Evolutionary conservation across 2,888 invertebrate genomes (phyloP).

Genomic region (Argyresthia goedartella): DNA sequence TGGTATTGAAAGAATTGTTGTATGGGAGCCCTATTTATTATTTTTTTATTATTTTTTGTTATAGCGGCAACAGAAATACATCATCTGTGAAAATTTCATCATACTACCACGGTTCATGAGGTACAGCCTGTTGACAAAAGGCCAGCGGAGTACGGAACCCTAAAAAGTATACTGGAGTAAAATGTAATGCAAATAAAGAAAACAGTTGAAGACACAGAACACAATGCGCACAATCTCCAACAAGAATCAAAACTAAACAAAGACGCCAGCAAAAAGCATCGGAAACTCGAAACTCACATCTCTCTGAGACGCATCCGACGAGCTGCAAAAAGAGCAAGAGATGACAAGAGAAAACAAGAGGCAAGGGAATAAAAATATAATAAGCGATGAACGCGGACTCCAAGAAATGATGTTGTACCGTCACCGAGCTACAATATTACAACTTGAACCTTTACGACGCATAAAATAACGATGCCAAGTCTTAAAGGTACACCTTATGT

Average conservation of each 20-base stretch:
- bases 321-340: slow-evolving; percentile 15
- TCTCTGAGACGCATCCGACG: neutral
- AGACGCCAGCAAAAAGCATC: neutral
- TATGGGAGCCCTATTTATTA: no score
- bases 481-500: no score
- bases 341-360: slow-evolving; percentile 14
- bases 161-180: no score
- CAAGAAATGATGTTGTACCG: neutral
- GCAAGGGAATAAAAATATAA: slow-evolving; percentile 23
- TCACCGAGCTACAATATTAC: neutral
- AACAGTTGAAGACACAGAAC: neutral
- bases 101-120: no score
- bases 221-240: neutral
- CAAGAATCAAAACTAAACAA: neutral
- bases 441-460: no score
- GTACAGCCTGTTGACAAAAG: no score
- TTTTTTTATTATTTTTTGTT: no score
- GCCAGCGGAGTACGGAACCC: no score
- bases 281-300: neutral
- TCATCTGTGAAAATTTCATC: no score
- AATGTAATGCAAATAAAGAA: neutral
- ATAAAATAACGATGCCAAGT: no score
- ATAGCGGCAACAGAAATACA: no score
- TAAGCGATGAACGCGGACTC: slow-evolving; percentile 27
- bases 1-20: no score